A percentile compares a stretch with the other conserved stretches of the same genome.
These are phyloP conservation scores for Pipa parva DNA, from an alignment of 2,113 vertebrate genomes.

Conservation along the genomic window DNA sequence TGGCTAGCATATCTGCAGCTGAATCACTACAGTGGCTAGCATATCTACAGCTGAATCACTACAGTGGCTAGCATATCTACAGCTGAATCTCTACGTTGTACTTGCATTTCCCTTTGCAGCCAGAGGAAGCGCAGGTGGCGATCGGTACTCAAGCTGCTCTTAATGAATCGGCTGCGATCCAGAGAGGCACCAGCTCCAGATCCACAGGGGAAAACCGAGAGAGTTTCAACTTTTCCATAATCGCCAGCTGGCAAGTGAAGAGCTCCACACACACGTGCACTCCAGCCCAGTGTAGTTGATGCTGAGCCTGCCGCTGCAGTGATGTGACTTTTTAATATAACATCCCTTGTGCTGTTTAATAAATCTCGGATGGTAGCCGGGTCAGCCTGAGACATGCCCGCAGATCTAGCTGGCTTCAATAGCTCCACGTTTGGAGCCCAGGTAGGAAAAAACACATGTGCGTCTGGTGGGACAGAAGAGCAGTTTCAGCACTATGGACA, in stretches of 20 bases:
- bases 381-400: background rate
- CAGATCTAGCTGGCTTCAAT: conserved; percentile 28
- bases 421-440: conserved; percentile 5
- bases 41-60: too few relatives aligned
- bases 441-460: background rate
- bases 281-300: too few relatives aligned
- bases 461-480: background rate
- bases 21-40: too few relatives aligned
- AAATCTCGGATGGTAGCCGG: background rate
- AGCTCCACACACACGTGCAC: background rate
- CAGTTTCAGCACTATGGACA: conserved; percentile 49
- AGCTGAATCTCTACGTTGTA: too few relatives aligned
- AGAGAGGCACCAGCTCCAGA: background rate
- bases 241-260: background rate
- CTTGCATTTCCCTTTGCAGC: background rate
- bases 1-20: too few relatives aligned
- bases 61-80: too few relatives aligned
- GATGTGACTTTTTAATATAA: background rate
- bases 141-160: background rate
- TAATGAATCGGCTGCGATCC: background rate
- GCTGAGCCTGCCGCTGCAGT: background rate
- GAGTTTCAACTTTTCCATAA: background rate
- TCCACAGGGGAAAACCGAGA: background rate
- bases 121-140: background rate
- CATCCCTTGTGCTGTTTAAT: background rate